A percentile compares a stretch with the other conserved stretches of the same genome.
Evolutionary conservation across 2,888 invertebrate genomes (phyloP).

Genomic region (Napeogenes inachia): DNA sequence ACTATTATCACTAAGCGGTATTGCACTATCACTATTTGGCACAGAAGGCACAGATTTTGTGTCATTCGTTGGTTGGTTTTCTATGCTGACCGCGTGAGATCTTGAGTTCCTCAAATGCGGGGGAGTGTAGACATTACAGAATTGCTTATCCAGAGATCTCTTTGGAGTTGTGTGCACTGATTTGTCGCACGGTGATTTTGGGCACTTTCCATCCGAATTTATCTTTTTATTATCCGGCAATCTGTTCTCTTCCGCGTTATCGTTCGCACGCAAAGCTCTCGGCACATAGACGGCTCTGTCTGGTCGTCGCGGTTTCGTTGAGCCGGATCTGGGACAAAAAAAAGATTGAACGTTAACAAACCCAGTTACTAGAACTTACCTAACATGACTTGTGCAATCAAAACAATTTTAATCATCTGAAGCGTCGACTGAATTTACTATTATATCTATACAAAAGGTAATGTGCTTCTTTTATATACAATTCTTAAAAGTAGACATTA

Average conservation of each 20-base stretch:
- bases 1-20: conserved; percentile 69
- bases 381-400: conserved; percentile 20
- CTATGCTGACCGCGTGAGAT: conserved; percentile 51
- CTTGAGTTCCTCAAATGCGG: conserved; percentile 67
- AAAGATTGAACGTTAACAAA: conserved; percentile 7
- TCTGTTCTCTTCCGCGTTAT: conserved; percentile 36
- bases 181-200: conserved; percentile 63
- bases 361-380: conserved; percentile 15
- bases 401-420: conserved; percentile 16
- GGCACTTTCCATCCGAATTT: conserved; percentile 52
- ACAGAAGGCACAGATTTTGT: conserved; percentile 67
- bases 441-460: conserved; percentile 10
- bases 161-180: conserved; percentile 61
- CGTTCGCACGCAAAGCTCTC: conserved; percentile 78
- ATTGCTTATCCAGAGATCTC: conserved; percentile 62
- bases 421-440: conserved; percentile 15
- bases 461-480: conserved; percentile 7
- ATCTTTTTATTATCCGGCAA: conserved; percentile 40
- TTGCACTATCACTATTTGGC: conserved; percentile 77
- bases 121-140: conserved; percentile 73
- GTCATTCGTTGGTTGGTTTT: conserved; percentile 44
- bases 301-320: conserved; percentile 79
- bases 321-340: conserved; percentile 43
- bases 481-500: neutral
- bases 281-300: conserved; percentile 89